phyloP scores from a whole-genome alignment of 2,888 invertebrate species.

The Uropetala carovei region DNA sequence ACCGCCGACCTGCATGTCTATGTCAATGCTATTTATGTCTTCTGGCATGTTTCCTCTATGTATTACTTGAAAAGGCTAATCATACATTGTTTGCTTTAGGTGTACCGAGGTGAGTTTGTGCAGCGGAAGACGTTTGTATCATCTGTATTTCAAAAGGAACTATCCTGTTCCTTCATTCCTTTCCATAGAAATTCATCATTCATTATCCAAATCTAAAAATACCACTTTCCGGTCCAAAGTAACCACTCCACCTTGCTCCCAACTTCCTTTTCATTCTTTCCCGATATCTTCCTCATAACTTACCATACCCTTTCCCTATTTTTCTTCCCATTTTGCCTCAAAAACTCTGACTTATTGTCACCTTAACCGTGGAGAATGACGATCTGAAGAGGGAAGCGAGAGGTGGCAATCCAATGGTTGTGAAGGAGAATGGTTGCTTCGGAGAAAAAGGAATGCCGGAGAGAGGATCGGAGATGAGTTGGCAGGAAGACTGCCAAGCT shows the following conservation, averaged over 20 bases:
- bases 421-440: background rate
- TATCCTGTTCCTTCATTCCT: too few relatives aligned
- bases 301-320: background rate
- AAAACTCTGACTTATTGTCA: background rate
- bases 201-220: background rate
- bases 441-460: constrained; percentile 4
- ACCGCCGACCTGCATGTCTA: too few relatives aligned
- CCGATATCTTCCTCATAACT: background rate
- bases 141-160: too few relatives aligned
- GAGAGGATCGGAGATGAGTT: constrained; percentile 26
- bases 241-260: background rate
- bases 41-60: too few relatives aligned
- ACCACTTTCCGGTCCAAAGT: background rate
- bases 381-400: background rate
- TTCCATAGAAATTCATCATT: background rate
- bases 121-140: too few relatives aligned
- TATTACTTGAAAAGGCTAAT: too few relatives aligned
- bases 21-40: too few relatives aligned
- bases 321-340: too few relatives aligned
- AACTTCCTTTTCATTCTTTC: background rate
- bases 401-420: background rate
- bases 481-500: constrained; percentile 56
- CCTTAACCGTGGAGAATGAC: constrained; percentile 22
- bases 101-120: too few relatives aligned
- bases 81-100: too few relatives aligned